These are phyloP conservation scores for Aurelia aurita DNA, from an alignment of 30 jellyfish, hydroid and myxozoan genomes.

Conservation along the genomic window DNA sequence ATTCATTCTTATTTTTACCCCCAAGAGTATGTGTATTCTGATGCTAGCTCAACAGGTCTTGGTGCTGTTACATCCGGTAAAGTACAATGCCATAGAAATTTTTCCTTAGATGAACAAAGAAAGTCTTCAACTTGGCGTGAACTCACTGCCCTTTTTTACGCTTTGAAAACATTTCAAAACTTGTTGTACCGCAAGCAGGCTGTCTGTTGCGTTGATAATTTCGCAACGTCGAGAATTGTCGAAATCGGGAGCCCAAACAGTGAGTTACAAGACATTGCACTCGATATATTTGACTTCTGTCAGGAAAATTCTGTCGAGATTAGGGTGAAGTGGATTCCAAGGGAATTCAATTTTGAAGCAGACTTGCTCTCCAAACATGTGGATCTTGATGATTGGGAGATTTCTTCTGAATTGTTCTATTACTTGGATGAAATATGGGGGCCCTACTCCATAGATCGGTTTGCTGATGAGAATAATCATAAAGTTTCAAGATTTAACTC, in stretches of 20 bases:
- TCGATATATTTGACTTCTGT: no score
- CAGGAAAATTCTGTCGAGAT: no score
- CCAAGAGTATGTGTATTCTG: not conserved
- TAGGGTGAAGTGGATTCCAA: no score
- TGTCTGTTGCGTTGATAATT: not conserved
- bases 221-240: constrained; percentile 8
- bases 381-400: constrained; percentile 35
- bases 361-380: no score
- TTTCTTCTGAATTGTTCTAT: not conserved
- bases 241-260: no score
- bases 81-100: not conserved
- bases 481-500: no score
- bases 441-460: constrained; percentile 7
- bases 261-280: no score
- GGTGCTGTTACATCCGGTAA: not conserved
- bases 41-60: not conserved
- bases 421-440: constrained; percentile 20
- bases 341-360: no score
- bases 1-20: no score
- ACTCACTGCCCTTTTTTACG: no score
- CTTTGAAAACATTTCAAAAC: not conserved
- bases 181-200: not conserved
- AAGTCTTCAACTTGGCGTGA: not conserved
- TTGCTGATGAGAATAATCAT: constrained; percentile 15
- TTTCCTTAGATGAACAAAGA: not conserved